Evolutionary conservation across 2,113 vertebrate species (phyloP).

Genomic region (Orthonyx spaldingii): DNA sequence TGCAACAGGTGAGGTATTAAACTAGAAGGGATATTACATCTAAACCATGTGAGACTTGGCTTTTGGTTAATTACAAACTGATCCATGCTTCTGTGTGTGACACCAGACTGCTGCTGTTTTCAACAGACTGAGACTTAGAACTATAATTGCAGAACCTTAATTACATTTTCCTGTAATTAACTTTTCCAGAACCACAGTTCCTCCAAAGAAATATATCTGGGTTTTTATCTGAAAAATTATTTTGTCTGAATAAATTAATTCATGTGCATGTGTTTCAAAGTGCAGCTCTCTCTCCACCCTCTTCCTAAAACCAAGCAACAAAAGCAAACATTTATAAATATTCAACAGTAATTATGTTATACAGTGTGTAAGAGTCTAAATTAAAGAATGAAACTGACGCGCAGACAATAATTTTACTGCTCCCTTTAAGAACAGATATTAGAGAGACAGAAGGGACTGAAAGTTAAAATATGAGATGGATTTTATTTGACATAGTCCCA

Average conservation of each 20-base stretch:
- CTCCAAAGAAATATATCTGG: neutral
- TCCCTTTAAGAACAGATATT: neutral
- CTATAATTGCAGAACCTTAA: conserved; percentile 32
- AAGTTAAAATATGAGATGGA: neutral
- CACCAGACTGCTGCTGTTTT: conserved; percentile 10
- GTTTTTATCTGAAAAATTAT: neutral
- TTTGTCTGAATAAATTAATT: conserved; percentile 2
- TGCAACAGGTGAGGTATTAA: neutral
- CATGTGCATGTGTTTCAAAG: neutral
- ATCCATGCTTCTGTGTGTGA: conserved; percentile 1
- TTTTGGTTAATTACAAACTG: conserved; percentile 6
- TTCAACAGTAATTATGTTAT: neutral
- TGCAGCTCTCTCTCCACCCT: neutral
- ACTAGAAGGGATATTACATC: neutral
- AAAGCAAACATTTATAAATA: neutral
- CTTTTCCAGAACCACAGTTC: neutral
- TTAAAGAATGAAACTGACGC: neutral
- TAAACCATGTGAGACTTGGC: neutral
- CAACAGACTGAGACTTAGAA: neutral
- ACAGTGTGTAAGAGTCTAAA: neutral
- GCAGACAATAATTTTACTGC: neutral
- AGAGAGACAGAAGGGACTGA: neutral
- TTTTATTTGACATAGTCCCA: neutral
- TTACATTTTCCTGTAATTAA: conserved; percentile 24
- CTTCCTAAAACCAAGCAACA: neutral